Percentiles rank a stretch among this genome's conserved stretches.
These are phyloP conservation scores for Diaphora mendica DNA, from an alignment of 2,888 invertebrate species.

Conservation along the genomic window DNA sequence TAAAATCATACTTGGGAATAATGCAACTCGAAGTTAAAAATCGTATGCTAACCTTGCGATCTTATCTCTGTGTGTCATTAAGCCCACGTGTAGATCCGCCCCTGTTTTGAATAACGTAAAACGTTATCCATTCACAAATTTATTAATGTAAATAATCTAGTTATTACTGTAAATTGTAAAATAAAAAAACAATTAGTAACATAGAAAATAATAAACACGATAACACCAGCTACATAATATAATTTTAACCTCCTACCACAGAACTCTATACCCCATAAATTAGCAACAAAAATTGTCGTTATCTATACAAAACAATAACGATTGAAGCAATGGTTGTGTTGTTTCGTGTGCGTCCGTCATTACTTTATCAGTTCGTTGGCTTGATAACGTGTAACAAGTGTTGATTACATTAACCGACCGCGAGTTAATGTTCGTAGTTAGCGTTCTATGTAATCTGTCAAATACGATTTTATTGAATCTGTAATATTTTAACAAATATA, in stretches of 20 bases:
- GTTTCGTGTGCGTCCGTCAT: constrained; percentile 37
- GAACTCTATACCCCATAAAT: not conserved
- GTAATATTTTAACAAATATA: constrained; percentile 86
- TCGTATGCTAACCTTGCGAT: no score
- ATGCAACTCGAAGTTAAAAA: no score
- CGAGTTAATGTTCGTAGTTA: constrained; percentile 30
- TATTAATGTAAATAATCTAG: not conserved
- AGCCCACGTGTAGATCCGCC: no score
- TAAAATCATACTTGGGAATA: no score
- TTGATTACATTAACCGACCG: constrained; percentile 54
- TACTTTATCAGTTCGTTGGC: constrained; percentile 40
- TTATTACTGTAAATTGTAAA: not conserved
- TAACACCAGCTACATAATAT: not conserved
- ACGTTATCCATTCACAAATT: no score
- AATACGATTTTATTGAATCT: constrained; percentile 83
- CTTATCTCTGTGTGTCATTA: no score
- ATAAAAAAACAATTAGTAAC: not conserved
- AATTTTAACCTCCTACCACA: not conserved
- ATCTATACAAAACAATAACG: not conserved
- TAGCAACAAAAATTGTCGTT: not conserved
- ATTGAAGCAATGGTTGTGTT: constrained; percentile 16
- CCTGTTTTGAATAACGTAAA: no score
- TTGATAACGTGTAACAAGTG: constrained; percentile 44
- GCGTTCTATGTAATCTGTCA: constrained; percentile 61
- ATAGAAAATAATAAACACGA: not conserved